Evolutionary conservation across 53 echinoderm and acorn worm genomes (phyloP), one percentile per base, ranked within the genome.

Genomic region (Crossaster papposus): DNA sequence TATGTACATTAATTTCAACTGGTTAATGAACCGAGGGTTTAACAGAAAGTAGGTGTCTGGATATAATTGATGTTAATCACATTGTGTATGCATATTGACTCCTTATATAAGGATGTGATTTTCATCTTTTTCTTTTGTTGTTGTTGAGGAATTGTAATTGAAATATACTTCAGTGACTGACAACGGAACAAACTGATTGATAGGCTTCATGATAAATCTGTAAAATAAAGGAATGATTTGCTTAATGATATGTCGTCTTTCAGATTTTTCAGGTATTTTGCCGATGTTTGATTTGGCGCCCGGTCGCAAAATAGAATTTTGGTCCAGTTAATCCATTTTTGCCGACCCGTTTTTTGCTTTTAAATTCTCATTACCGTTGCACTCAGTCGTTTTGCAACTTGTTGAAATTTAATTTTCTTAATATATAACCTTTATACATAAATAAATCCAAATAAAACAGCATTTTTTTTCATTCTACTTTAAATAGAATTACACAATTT

Each of bases 141-240:
- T n/a, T 83, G 62, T 38, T 14, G 11, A 18, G 26, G 53, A 65
- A 68, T 63, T 23, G 26, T 65, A 82, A 64, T 65, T 37, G 54
- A 63, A 68, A 82, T 68, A 32, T 82, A 68, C 65, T 82, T 82
- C 82, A 82, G 32, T 82, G 36, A 82, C 68, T 36, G 13, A 84
- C 44, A 84, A 22, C 33, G 70, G 84, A 72, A 84, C 84, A 84
- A 84, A 72, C 24, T 84, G 84, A 51, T 44, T 9, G 50, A 35
- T 24, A 64, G 11, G 84, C 72, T 84, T 33, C 35, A 83, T 58
- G 36, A 79, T 23, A 53, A 52, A 84, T 26, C 52, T 84, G 84
- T 84, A 84, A 72, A 84, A 84, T 84, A 84, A 84, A 82, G 52
- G 84, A 84, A 84, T 84, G 84, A 84, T 84, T n/a, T 84, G 84